Evolutionary conservation across 2,888 invertebrate species (phyloP), one percentile per base, ranked within the genome.

Genomic region (Seira sanloemensis): DNA sequence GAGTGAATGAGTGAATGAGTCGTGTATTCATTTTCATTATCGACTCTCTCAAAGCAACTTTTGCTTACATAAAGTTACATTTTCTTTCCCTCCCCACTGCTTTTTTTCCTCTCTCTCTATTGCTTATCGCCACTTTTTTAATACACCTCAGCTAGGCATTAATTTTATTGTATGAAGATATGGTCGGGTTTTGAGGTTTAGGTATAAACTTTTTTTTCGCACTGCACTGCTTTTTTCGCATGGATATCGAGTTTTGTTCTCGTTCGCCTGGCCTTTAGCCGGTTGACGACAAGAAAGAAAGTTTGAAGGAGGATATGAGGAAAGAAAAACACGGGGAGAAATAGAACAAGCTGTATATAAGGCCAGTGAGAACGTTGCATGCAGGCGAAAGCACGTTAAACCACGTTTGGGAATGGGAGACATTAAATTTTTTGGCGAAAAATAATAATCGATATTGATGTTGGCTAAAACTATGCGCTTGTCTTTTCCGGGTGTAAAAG

Each of bases 261-360:
- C 2, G 50, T 37, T 37, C 4, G 37, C 50, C n/a, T 50, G 50
- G 50, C 50, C 50, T 50, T 50, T 50, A 71, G 71, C 71, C 71
- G 71, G 71, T 71, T 71, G 71, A 71, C 71, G 50, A 71, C 71
- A 71, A 71, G 71, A 50, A 50, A 50, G 50, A 50, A 50, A 50
- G 50, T 50, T 50, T 50, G 50, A 50, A 50, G 50, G 50, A 50
- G 16, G 26, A 73, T 1, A 25, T 24, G 68, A 24, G 19, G 26
- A 50, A 73, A 62, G 21, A 74, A 68, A 7, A 27, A 68, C 19
- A 65, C 23, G 7, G 19, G 5, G 21, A 68, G 1, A 72, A 2
- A 9, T 50, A n/a, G 24, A 16, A 18, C 74, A 27, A 62, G 65
- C 62, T 74, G 74, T 65, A 26, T 26, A 2, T 50, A 50, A 50